A percentile compares a stretch with the other conserved stretches of the same genome.
Evolutionary conservation across 2,113 vertebrate species (phyloP).

Genomic region (Haemorhous mexicanus): DNA sequence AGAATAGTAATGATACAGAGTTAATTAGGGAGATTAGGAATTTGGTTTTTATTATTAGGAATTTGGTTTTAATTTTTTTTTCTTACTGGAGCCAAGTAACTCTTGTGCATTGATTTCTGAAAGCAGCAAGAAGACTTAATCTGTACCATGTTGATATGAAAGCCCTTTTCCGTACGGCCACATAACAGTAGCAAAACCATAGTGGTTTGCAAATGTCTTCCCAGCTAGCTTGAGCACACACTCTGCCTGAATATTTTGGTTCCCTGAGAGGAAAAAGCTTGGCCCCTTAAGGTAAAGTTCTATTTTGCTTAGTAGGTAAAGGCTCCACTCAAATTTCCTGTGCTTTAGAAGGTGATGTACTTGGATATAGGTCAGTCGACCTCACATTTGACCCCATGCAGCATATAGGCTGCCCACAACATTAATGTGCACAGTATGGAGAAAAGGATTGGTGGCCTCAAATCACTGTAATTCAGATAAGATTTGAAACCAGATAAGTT

Average conservation of each 20-base stretch:
- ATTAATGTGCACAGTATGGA: background rate
- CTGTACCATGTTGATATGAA: background rate
- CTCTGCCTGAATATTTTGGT: background rate
- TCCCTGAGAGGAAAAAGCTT: background rate
- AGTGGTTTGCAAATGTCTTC: background rate
- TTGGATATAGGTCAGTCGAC: background rate
- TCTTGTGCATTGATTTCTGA: background rate
- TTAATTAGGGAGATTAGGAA: conserved; percentile 35
- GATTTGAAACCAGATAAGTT: background rate
- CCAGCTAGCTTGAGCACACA: background rate
- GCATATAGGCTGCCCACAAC: background rate
- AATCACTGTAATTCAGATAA: background rate
- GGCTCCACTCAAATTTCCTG: background rate
- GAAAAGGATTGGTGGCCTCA: background rate
- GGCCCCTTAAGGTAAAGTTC: background rate
- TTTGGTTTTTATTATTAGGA: background rate
- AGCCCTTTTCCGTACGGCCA: background rate
- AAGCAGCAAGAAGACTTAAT: background rate
- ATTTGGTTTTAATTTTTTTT: background rate
- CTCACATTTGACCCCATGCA: background rate
- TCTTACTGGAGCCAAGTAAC: background rate
- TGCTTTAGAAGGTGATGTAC: background rate
- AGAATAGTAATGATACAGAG: conserved; percentile 10
- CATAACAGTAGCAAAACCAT: background rate
- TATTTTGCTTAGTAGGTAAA: background rate